Evolutionary conservation across 1,140 invertebrate species (phyloP), one percentile per base, ranked within the genome.

Genomic region (Capitella teleta): DNA sequence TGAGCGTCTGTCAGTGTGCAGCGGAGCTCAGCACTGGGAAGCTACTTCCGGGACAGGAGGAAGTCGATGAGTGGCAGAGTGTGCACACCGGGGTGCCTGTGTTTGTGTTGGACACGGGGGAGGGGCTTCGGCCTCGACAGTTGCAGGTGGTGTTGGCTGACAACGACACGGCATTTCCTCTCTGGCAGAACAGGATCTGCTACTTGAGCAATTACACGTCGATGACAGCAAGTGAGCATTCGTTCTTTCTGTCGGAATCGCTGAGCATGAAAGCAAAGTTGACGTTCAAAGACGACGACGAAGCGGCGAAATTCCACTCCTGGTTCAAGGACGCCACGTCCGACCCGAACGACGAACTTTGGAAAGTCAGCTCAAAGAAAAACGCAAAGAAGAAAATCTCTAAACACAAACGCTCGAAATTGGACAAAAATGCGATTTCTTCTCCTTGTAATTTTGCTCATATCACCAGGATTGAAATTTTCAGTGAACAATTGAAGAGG

Each of bases 311-410:
- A n/a, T 51, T 51, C 28, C 25, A 44, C 37, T 23, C 23, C 2
- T 28, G 41, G 24, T 51, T 46, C 40, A 3, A n/a, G n/a, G n/a
- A 14, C n/a, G 30, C 44, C 21, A 42, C 49, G 19, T 21, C 49
- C 19, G 49, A 51, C 32, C 49, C 49, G 26, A 26, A 21, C 24
- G 49, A 51, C 28, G 49, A 42, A 26, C 49, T 51, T 5, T 51
- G 49, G 49, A 24, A 28, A 0, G 26, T 51, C 23, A 43, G 49
- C 28, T 4, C 5, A 16, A 19, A 38, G 5, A 28, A 18, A 18
- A 26, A 21, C 21, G 25, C 16, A 18, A 19, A 25, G 3, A 18
- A 16, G 21, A 37, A 25, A 37, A 23, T 23, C 5, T 38, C 32
- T 2, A 37, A 23, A 3, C 37, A 49, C 24, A 40, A 38, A 16